Evolutionary conservation across 2,797 vertebrate genomes (phyloP).

Genomic region (Scleropages formosus): DNA sequence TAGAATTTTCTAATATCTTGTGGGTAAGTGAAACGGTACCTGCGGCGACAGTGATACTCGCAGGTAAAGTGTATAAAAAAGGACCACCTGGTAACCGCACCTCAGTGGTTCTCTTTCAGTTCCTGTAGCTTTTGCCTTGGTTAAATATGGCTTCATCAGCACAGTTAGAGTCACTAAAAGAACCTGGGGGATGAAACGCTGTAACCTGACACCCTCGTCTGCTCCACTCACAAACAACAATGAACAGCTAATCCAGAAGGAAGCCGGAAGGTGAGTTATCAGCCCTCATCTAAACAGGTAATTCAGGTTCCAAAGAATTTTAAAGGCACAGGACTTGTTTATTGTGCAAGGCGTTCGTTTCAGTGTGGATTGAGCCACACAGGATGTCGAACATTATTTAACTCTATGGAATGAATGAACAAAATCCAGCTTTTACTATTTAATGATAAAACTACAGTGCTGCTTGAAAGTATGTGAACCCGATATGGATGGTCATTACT

Average conservation of each 20-base stretch:
- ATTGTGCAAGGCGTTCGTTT: constrained; percentile 5
- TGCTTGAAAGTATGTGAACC: too few relatives aligned
- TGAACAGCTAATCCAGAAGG: constrained; percentile 27
- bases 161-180: neutral
- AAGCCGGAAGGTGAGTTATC: constrained; percentile 14
- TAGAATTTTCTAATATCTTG: neutral
- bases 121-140: neutral
- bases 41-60: neutral
- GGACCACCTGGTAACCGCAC: neutral
- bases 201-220: constrained; percentile 17
- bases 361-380: neutral
- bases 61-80: neutral
- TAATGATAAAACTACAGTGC: too few relatives aligned
- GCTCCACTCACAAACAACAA: constrained; percentile 16
- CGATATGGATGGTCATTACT: too few relatives aligned
- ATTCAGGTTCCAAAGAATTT: constrained; percentile 25
- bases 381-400: too few relatives aligned
- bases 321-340: neutral
- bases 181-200: constrained; percentile 3
- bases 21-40: constrained; percentile 7
- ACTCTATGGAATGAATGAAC: too few relatives aligned
- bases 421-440: too few relatives aligned
- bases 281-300: constrained; percentile 28
- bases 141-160: neutral
- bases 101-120: neutral